These are phyloP conservation scores for Acrocephalus kingi DNA, from an alignment of 2,113 vertebrate genomes.

Conservation along the genomic window DNA sequence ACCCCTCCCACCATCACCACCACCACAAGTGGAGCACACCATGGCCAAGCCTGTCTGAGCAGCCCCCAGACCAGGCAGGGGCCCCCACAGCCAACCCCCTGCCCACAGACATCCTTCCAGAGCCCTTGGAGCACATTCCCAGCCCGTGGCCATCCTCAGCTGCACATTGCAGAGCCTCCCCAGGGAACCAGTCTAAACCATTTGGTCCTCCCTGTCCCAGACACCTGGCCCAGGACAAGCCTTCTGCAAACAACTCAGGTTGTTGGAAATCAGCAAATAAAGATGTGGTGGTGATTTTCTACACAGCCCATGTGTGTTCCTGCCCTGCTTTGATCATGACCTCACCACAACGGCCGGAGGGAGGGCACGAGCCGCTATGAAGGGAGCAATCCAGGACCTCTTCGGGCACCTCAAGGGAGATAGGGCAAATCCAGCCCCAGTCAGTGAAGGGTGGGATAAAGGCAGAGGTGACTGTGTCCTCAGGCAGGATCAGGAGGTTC, in stretches of 20 bases:
- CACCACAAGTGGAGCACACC: accelerated
- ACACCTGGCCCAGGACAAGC: background rate
- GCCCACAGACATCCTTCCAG: background rate
- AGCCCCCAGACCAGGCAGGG: background rate
- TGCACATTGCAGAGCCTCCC: background rate
- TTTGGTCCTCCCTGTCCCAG: background rate
- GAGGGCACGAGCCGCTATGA: background rate
- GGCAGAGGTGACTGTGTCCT: background rate
- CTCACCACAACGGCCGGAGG: accelerated
- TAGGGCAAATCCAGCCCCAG: background rate
- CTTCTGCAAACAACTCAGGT: background rate
- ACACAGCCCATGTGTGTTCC: background rate
- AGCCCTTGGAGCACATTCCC: background rate
- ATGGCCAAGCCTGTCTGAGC: background rate
- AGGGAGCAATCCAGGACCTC: background rate
- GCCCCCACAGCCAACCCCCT: background rate
- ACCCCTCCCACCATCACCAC: background rate
- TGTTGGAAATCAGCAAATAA: slow-evolving; percentile 38
- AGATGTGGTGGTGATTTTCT: background rate
- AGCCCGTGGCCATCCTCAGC: background rate
- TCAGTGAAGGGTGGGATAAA: background rate
- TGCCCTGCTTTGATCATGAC: accelerated
- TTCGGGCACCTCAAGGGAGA: background rate
- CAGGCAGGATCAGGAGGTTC: background rate
- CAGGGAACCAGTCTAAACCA: background rate